Base-by-base conservation (phyloP, 1,140 invertebrate genomes). In the Cydia amplana region DNA sequence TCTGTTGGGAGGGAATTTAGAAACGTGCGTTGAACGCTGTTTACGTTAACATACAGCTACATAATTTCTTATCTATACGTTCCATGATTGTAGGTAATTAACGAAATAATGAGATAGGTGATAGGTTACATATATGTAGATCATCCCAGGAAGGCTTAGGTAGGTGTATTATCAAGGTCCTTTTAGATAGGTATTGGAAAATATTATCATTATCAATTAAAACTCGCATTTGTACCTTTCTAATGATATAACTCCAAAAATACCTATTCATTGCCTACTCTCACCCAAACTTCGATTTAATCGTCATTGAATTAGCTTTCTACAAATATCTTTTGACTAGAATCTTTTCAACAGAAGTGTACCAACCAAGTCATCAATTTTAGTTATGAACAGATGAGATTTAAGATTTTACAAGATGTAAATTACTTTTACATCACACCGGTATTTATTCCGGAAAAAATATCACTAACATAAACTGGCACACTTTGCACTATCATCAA, bases 1-100 rank as follows among this genome's bases (percentile, higher is more conserved):
- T 73, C 25, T 73, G 49, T 73, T 73, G 43, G 40, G 5, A 70
- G 65, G 32, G 65, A 70, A 70, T 70, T 70, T 36, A 70, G 65
- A 70, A 70, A 70, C 65, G 65, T 70, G 65, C 65, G 28, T 70
- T 60, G 55, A 60, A 60, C 55, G 55, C n/a, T 60, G 20, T 60
- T 60, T 18, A 60, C 20, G 55, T 23, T 60, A 23, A 60, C 55
- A 60, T 60, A 40, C 9, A n/a, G n/a, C 36, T 40, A 60, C 55
- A 60, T 60, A n/a, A 60, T 60, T 23, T 55, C 43, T n/a, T 60
- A 60, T 60, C 18, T 60, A 23, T 60, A 12, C 43, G 14, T 12
- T 12, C 55, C 55, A n/a, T 60, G 10, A 23, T 60, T 10, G 20
- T 23, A 60, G 5, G 10, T 23, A 60, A 9, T 23, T 60, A 60